phyloP scores from a whole-genome alignment of 2,888 invertebrate genomes.

The Nymphalis polychloros region DNA sequence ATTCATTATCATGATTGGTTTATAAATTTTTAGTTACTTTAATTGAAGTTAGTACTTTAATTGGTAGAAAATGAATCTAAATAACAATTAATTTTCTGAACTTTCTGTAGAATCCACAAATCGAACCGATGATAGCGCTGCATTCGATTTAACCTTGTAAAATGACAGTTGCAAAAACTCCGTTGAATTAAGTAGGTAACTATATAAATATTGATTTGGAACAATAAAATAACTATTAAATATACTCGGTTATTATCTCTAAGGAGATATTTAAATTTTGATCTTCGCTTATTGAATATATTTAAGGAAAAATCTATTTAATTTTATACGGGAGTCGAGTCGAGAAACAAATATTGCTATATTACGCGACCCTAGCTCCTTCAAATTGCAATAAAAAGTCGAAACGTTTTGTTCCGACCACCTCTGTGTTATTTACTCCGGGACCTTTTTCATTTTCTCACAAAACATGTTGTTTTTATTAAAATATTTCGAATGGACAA shows the following conservation, averaged over 20 bases:
- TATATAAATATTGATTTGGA: not conserved
- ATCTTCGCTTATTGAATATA: not conserved
- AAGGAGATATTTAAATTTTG: not conserved
- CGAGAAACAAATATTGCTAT: conserved; percentile 59
- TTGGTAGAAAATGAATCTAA: too few relatives aligned
- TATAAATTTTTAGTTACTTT: too few relatives aligned
- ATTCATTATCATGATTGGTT: too few relatives aligned
- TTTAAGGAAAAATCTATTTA: conserved; percentile 20
- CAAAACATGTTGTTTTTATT: conserved; percentile 58
- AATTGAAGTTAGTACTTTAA: too few relatives aligned
- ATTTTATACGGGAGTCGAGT: conserved; percentile 21
- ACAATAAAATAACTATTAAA: not conserved
- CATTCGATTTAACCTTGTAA: too few relatives aligned
- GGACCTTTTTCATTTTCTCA: conserved; percentile 60
- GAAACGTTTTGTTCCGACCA: conserved; percentile 53
- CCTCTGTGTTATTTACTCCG: conserved; percentile 53
- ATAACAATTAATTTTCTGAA: too few relatives aligned
- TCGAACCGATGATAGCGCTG: too few relatives aligned
- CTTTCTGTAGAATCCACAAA: too few relatives aligned
- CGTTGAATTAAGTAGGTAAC: not conserved
- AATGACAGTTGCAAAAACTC: too few relatives aligned
- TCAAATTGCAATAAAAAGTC: conserved; percentile 61
- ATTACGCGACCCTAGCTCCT: conserved; percentile 54
- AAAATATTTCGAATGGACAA: conserved; percentile 49
- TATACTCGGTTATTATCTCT: too few relatives aligned